phyloP scores from a whole-genome alignment of 2,113 vertebrate species.

The Calidris pygmaea region DNA sequence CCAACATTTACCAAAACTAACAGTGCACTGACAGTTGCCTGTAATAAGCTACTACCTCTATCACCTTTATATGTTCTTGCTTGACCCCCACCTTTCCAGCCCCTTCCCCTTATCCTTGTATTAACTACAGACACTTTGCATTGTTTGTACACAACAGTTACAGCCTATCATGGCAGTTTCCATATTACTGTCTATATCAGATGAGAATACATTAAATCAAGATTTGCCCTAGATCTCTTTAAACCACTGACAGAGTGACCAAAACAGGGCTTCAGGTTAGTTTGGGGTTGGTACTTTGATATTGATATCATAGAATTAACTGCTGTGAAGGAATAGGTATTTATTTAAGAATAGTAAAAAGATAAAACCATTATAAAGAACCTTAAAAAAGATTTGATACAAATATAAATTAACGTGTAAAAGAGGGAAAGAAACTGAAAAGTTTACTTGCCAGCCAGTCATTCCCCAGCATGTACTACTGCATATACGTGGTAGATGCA shows the following conservation, averaged over 20 bases:
- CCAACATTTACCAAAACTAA: neutral
- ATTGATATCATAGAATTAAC: neutral
- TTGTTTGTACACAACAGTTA: neutral
- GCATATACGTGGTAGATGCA: neutral
- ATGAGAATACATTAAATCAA: neutral
- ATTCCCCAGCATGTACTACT: neutral
- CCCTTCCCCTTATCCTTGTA: neutral
- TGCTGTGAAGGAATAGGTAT: neutral
- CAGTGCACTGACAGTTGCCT: neutral
- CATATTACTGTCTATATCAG: neutral
- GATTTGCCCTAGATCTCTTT: neutral
- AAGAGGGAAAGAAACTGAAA: neutral
- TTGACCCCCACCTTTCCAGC: no score
- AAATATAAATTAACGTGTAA: neutral
- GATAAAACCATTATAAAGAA: neutral
- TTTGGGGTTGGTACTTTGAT: neutral
- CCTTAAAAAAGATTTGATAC: neutral
- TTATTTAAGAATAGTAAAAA: neutral
- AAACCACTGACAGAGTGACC: neutral
- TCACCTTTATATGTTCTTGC: neutral
- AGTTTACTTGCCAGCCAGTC: neutral
- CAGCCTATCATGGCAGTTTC: neutral
- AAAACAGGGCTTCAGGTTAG: neutral
- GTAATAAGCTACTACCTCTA: neutral
- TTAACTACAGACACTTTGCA: neutral